phyloP scores from a whole-genome alignment of 2,888 invertebrate genomes.

The Nomada fucata region DNA sequence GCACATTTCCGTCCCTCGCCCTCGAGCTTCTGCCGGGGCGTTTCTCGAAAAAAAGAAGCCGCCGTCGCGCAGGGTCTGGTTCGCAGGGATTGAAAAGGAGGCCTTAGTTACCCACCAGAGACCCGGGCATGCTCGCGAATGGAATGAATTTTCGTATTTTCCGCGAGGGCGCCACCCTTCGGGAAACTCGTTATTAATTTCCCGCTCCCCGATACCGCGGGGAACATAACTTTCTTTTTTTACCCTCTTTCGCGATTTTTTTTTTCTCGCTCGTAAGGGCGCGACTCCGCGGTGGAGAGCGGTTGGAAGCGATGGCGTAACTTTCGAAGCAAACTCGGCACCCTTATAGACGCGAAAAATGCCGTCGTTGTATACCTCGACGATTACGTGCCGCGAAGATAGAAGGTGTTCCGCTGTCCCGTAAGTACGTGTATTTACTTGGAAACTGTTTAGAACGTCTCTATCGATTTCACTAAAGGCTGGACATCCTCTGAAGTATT shows the following conservation, averaged over 20 bases:
- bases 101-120: constrained; percentile 80
- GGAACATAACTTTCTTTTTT: constrained; percentile 31
- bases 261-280: background rate
- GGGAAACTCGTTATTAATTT: constrained; percentile 78
- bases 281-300: background rate
- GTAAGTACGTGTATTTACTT: constrained; percentile 35
- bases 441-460: constrained; percentile 21
- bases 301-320: background rate
- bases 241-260: constrained; percentile 41
- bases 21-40: constrained; percentile 7
- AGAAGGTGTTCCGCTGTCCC: no score
- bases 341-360: no score
- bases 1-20: constrained; percentile 2
- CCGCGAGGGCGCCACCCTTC: constrained; percentile 64
- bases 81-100: constrained; percentile 80
- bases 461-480: constrained; percentile 61
- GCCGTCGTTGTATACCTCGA: no score
- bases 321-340: no score
- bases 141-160: constrained; percentile 78
- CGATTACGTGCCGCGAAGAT: no score
- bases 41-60: constrained; percentile 30
- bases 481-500: constrained; percentile 65
- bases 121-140: constrained; percentile 73
- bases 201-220: constrained; percentile 45
- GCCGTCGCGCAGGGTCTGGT: constrained; percentile 36